A percentile compares a stretch with the other conserved stretches of the same genome.
phyloP scores from a whole-genome alignment of 2,888 invertebrate species.

The Ceriagrion tenellum region DNA sequence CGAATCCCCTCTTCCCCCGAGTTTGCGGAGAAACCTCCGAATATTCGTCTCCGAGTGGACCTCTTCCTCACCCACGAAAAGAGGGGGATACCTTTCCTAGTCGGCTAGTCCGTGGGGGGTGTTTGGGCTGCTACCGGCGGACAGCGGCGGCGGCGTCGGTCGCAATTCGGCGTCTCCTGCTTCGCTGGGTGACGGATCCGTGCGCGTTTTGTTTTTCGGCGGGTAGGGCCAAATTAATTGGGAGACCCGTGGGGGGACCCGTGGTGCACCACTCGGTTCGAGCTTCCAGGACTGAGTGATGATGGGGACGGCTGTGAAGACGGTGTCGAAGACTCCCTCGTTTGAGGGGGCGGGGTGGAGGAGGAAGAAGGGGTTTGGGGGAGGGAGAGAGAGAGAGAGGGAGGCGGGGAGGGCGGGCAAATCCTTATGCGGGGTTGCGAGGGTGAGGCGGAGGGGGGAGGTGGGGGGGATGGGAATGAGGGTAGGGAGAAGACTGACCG shows the following conservation, averaged over 20 bases:
- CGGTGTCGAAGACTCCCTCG: neutral
- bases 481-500: neutral
- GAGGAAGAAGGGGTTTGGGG: neutral
- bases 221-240: neutral
- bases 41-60: neutral
- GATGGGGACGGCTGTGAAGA: neutral
- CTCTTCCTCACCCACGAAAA: neutral
- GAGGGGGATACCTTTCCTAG: too few species aligned
- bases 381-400: neutral
- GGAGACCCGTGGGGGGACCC: neutral
- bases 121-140: neutral
- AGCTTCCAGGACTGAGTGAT: slow-evolving; percentile 18
- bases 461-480: too few species aligned
- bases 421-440: neutral
- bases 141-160: neutral
- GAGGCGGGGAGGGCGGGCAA: neutral
- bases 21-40: neutral
- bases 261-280: neutral
- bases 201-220: neutral
- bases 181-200: too few species aligned
- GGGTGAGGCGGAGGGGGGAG: too few species aligned
- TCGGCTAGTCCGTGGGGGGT: too few species aligned
- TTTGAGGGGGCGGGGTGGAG: neutral
- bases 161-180: neutral
- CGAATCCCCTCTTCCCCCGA: neutral